phyloP scores from a whole-genome alignment of 2,797 vertebrate species.

The Diplodus sargus region DNA sequence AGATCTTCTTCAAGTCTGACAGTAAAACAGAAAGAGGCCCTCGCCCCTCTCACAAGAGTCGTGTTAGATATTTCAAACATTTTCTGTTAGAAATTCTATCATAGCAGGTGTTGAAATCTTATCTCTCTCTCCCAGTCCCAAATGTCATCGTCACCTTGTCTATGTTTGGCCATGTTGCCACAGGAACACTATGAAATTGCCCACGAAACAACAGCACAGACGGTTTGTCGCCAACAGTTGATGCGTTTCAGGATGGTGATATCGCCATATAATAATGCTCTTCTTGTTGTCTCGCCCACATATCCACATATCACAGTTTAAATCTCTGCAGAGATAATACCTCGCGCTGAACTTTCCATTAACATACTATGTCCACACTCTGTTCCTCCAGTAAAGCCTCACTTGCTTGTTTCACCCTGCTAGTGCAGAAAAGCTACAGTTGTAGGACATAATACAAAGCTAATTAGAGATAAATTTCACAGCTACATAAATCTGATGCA shows the following conservation, averaged over 20 bases:
- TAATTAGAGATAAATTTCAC: slow-evolving; percentile 27
- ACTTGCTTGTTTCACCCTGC: neutral
- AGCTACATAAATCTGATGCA: slow-evolving; percentile 21
- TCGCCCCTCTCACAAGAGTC: neutral
- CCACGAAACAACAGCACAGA: neutral
- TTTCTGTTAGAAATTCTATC: neutral
- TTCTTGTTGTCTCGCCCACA: neutral
- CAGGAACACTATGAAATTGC: slow-evolving; percentile 3
- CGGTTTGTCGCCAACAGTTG: neutral
- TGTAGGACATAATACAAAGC: slow-evolving; percentile 8
- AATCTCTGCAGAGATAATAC: neutral
- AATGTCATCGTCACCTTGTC: slow-evolving; percentile 2
- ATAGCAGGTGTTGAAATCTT: neutral
- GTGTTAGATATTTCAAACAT: neutral
- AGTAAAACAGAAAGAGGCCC: neutral
- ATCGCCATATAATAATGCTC: neutral
- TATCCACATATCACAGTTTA: neutral
- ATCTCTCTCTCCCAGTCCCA: neutral
- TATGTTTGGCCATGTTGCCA: neutral
- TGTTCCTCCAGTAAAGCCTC: neutral
- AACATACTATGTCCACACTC: neutral
- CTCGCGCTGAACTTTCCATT: neutral
- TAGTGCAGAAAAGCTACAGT: neutral
- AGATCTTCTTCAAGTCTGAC: neutral
- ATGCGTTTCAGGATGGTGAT: neutral